Evolutionary conservation across 2,888 invertebrate species (phyloP).

Genomic region (Drosophila nr. perissopoda): DNA sequence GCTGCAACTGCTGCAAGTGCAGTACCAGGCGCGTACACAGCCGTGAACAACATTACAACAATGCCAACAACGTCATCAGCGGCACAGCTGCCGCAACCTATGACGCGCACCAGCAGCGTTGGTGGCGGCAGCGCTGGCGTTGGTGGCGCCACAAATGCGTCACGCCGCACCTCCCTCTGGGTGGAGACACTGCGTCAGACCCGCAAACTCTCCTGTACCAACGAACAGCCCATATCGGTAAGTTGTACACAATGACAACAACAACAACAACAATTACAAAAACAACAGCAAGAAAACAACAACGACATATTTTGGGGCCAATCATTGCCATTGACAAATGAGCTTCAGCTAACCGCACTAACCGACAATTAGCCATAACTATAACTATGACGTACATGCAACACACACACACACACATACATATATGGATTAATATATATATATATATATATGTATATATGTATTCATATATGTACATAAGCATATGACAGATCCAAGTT

Average conservation of each 20-base stretch:
- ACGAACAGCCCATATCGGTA: constrained; percentile 68
- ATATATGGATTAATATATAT: not conserved
- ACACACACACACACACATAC: not conserved
- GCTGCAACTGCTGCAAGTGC: not conserved
- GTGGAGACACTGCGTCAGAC: constrained; percentile 72
- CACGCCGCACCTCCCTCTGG: constrained; percentile 75
- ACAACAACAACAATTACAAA: not conserved
- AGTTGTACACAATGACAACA: constrained; percentile 34
- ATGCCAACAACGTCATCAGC: constrained; percentile 42
- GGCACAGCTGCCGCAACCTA: constrained; percentile 26
- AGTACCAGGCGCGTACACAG: constrained; percentile 30
- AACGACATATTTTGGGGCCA: constrained; percentile 5
- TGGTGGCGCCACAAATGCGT: constrained; percentile 50
- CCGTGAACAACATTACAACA: constrained; percentile 22
- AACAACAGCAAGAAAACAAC: not conserved
- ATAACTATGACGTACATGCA: constrained; percentile 35
- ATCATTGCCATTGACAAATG: constrained; percentile 41
- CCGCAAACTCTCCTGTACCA: constrained; percentile 69
- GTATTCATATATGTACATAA: not conserved
- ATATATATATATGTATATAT: not conserved
- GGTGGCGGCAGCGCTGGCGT: constrained; percentile 34
- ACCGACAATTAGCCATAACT: constrained; percentile 6
- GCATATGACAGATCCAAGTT: constrained; percentile 26
- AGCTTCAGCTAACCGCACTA: constrained; percentile 6
- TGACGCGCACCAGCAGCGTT: constrained; percentile 72